phyloP scores from a whole-genome alignment of 2,797 vertebrate species.

The Odontamblyopus rebecca region DNA sequence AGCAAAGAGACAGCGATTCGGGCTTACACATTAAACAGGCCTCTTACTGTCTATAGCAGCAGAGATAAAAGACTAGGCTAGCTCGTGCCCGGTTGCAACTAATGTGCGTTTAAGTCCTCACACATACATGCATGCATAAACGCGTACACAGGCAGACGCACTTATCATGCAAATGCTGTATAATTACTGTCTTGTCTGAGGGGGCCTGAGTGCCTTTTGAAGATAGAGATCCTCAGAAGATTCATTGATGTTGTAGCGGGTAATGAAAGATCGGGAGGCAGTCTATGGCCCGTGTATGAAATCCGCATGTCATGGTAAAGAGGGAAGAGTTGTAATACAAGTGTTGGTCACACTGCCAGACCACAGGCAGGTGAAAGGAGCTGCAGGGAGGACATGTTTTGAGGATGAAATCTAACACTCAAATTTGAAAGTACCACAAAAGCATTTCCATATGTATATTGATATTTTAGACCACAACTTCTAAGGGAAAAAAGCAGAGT shows the following conservation, averaged over 20 bases:
- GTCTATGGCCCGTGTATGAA: conserved; percentile 22
- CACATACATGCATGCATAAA: conserved; percentile 66
- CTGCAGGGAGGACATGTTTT: neutral
- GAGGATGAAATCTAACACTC: neutral
- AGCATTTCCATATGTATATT: neutral
- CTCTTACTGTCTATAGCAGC: conserved; percentile 56
- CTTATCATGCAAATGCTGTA: conserved; percentile 75
- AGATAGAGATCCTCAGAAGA: conserved; percentile 68
- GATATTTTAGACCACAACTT: neutral
- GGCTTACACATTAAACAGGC: conserved; percentile 61
- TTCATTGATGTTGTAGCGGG: conserved; percentile 63
- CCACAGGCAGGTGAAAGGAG: conserved; percentile 17
- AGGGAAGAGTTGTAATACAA: conserved; percentile 19
- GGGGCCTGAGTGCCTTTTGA: conserved; percentile 62
- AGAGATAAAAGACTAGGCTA: conserved; percentile 64
- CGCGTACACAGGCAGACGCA: conserved; percentile 63
- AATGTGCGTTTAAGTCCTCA: conserved; percentile 72
- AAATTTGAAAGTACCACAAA: neutral
- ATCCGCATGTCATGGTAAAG: conserved; percentile 16
- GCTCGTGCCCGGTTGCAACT: conserved; percentile 48
- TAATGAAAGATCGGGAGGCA: conserved; percentile 47
- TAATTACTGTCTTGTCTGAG: conserved; percentile 72
- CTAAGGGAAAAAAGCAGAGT: too few relatives aligned
- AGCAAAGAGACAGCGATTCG: conserved; percentile 68
- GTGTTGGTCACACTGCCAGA: conserved; percentile 27